Conservation (phyloP, 2,113 vertebrate genomes). For the Dasyornis broadbenti region DNA sequence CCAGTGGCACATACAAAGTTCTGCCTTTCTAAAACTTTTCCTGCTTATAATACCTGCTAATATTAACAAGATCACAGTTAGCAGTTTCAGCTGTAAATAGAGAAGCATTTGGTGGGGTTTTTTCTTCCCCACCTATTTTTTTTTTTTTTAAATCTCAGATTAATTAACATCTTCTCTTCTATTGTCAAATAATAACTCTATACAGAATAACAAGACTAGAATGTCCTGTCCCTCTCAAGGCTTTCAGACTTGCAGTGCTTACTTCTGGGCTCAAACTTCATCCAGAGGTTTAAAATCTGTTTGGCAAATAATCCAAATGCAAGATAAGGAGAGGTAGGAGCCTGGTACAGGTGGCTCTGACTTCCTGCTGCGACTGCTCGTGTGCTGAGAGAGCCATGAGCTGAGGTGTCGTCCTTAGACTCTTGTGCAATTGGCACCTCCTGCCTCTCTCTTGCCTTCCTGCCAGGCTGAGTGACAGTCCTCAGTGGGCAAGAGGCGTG, state of each 20-base stretch:
- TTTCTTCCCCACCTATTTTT: not conserved
- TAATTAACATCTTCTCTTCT: not conserved
- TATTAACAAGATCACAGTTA: not conserved
- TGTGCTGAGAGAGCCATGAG: accelerated
- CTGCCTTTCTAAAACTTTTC: not conserved
- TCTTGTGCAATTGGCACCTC: not conserved
- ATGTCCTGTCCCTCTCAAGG: accelerated
- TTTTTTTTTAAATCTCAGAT: not conserved
- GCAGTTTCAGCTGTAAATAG: not conserved
- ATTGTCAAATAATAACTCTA: not conserved
- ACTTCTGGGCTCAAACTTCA: not conserved
- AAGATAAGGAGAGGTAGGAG: not conserved
- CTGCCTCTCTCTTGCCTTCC: not conserved
- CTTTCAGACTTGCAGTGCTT: not conserved
- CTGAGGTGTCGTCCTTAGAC: not conserved
- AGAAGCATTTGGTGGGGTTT: accelerated
- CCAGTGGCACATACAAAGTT: not conserved
- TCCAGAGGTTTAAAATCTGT: not conserved
- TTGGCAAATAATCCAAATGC: not conserved
- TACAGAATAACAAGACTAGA: not conserved
- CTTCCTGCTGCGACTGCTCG: not conserved
- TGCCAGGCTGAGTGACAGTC: not conserved
- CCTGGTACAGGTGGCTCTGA: not conserved
- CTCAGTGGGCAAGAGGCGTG: accelerated
- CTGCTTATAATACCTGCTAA: not conserved